Evolutionary conservation across 1,140 invertebrate species (phyloP).

Genomic region (Heliconius hermathena): DNA sequence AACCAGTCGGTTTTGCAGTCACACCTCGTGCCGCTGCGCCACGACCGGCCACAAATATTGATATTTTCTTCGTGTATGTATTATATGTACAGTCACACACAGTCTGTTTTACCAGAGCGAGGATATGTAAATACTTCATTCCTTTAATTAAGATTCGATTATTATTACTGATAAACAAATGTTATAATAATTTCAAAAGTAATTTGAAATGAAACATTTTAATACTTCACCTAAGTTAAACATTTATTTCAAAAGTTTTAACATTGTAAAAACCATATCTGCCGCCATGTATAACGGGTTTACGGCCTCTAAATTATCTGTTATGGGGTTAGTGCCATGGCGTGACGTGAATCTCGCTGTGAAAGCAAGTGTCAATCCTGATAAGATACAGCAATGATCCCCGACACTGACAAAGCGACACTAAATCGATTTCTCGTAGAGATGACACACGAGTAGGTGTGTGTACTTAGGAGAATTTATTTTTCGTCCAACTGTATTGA

Average conservation of each 20-base stretch:
- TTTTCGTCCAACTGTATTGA: not conserved
- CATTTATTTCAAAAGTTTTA: not conserved
- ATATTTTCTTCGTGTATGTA: too few species aligned
- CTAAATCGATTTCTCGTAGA: conserved; percentile 15
- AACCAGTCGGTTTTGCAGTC: too few species aligned
- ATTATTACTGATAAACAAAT: not conserved
- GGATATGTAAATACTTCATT: not conserved
- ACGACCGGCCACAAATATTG: too few species aligned
- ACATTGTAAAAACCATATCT: not conserved
- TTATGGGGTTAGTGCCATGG: conserved; percentile 2
- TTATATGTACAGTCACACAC: too few species aligned
- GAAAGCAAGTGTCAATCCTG: conserved; percentile 19
- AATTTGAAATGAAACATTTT: not conserved
- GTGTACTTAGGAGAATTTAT: not conserved
- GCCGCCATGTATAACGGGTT: not conserved
- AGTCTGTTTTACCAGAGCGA: too few species aligned
- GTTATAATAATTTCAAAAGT: not conserved
- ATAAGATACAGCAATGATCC: conserved; percentile 21
- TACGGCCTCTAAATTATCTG: conserved; percentile 4
- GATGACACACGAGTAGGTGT: conserved; percentile 4
- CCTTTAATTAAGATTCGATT: not conserved
- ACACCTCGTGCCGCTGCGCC: too few species aligned
- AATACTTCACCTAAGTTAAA: not conserved
- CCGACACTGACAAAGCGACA: conserved; percentile 14
- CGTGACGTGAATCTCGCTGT: conserved; percentile 3